Evolutionary conservation across 2,888 invertebrate species (phyloP).

Genomic region (Boloria selene): DNA sequence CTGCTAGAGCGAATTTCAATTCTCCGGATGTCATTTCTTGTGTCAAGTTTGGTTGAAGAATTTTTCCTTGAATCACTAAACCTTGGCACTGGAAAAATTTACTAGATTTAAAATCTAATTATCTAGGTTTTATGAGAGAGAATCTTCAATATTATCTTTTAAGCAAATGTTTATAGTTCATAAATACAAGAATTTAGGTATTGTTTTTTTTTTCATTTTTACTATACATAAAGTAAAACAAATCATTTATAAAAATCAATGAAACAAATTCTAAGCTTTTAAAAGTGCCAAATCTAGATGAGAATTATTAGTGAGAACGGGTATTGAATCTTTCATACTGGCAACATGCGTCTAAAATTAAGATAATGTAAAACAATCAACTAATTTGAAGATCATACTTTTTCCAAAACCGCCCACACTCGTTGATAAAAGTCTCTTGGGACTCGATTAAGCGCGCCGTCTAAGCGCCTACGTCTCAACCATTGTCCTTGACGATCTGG

Average conservation of each 20-base stretch:
- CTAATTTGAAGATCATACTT: conserved; percentile 72
- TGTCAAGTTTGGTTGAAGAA: conserved; percentile 94
- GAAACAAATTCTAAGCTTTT: no score
- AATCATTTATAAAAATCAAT: no score
- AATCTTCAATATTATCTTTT: background rate
- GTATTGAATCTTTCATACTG: no score
- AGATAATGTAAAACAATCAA: background rate
- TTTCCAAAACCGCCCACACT: conserved; percentile 95
- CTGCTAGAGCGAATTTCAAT: conserved; percentile 98
- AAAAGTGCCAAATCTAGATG: no score
- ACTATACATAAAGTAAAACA: no score
- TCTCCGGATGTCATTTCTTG: conserved; percentile 99
- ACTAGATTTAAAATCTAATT: no score
- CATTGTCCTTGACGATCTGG: conserved; percentile 97
- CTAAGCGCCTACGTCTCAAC: conserved; percentile 95
- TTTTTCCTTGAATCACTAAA: conserved; percentile 94
- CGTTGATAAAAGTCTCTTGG: conserved; percentile 98
- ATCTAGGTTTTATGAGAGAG: background rate
- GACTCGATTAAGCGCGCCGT: conserved; percentile 98
- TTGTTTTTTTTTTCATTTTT: no score
- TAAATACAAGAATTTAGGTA: no score
- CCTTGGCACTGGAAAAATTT: conserved; percentile 89
- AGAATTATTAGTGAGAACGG: no score
- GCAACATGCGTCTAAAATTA: background rate
- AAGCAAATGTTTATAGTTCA: no score